A percentile compares a stretch with the other conserved stretches of the same genome.
These are phyloP conservation scores for Trigoniulus corallinus DNA, from an alignment of 1,140 invertebrate genomes.

Conservation along the genomic window DNA sequence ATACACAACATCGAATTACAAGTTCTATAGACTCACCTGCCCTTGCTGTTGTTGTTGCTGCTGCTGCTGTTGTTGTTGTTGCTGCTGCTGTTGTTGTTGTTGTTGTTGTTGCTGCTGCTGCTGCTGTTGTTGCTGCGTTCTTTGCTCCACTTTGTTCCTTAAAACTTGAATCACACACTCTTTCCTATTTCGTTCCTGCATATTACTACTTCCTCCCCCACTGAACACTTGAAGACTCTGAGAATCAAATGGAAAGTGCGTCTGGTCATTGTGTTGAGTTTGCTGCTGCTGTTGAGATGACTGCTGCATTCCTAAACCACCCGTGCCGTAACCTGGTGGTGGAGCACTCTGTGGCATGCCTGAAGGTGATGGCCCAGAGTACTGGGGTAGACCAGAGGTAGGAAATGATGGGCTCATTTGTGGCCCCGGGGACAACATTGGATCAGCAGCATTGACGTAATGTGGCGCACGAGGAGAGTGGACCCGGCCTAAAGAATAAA, in stretches of 20 bases:
- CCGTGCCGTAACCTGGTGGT: constrained; percentile 10
- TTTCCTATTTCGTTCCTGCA: constrained; percentile 2
- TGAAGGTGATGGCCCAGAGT: not conserved
- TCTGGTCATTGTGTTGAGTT: no score
- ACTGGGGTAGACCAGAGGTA: constrained; percentile 5
- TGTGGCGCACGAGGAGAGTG: constrained; percentile 13
- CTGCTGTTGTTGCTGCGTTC: constrained; percentile 40
- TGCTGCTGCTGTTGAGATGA: no score
- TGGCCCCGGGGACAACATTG: constrained; percentile 13
- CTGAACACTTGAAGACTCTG: constrained; percentile 11
- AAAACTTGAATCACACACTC: constrained; percentile 69
- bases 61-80: constrained; percentile 39
- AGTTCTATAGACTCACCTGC: constrained; percentile 1
- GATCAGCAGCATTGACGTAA: constrained; percentile 7
- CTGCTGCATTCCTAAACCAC: constrained; percentile 2
- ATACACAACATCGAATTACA: not conserved
- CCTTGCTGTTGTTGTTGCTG: constrained; percentile 18
- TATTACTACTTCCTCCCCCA: no score
- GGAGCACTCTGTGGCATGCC: constrained; percentile 7
- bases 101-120: constrained; percentile 9
- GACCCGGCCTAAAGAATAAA: constrained; percentile 11
- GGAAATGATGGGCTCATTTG: constrained; percentile 8
- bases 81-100: constrained; percentile 36
- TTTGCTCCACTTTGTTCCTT: constrained; percentile 62
- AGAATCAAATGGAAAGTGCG: constrained; percentile 9